A percentile compares a stretch with the other conserved stretches of the same genome.
phyloP scores from a whole-genome alignment of 2,113 vertebrate genomes.

The Fulmarus glacialis region DNA sequence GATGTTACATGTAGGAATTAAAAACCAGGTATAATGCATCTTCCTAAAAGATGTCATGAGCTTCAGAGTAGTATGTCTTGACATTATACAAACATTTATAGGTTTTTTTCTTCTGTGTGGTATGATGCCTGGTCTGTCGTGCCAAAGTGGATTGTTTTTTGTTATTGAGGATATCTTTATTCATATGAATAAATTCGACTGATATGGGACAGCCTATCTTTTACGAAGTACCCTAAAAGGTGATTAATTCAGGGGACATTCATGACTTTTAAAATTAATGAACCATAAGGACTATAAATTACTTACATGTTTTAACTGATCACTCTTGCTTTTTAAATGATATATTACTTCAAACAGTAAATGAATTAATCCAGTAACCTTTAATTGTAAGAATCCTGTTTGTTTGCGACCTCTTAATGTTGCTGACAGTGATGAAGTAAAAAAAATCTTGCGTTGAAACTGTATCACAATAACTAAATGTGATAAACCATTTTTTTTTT shows the following conservation, averaged over 20 bases:
- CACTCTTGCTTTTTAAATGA: not conserved
- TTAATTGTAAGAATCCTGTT: not conserved
- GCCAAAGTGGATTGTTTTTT: not conserved
- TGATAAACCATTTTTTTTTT: not conserved
- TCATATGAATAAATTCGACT: not conserved
- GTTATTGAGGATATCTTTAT: not conserved
- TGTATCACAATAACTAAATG: not conserved
- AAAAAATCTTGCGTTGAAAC: not conserved
- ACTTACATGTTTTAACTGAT: not conserved
- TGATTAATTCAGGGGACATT: not conserved
- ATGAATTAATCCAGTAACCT: not conserved
- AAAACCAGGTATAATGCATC: not conserved
- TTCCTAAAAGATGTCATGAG: not conserved
- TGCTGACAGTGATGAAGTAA: not conserved
- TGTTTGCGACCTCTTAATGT: not conserved
- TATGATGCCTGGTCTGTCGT: not conserved
- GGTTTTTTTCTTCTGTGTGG: not conserved
- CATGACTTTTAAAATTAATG: conserved; percentile 6
- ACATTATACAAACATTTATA: not conserved
- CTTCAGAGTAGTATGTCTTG: not conserved
- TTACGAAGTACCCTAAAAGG: not conserved
- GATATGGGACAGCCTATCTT: not conserved
- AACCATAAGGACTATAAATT: not conserved
- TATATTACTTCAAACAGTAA: not conserved
- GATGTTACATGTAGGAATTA: not conserved